These are phyloP conservation scores for Drosophila pseudoananassae DNA, from an alignment of 1,140 invertebrate genomes.

Conservation along the genomic window DNA sequence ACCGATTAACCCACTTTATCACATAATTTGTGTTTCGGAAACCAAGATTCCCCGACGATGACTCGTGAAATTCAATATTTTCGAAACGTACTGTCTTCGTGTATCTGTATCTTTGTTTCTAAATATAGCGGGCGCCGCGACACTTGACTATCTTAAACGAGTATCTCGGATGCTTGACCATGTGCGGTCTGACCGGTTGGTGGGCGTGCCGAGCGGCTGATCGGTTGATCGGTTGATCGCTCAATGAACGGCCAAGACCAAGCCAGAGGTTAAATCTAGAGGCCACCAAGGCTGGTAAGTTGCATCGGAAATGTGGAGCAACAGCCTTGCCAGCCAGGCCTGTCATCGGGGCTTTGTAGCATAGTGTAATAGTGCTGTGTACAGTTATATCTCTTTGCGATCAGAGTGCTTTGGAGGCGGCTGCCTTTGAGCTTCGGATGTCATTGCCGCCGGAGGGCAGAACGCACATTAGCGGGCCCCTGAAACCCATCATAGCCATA, in stretches of 20 bases:
- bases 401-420: constrained; percentile 25
- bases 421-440: constrained; percentile 53
- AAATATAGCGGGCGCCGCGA: constrained; percentile 62
- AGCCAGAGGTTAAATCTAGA: constrained; percentile 45
- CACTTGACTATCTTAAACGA: constrained; percentile 37
- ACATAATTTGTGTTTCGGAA: constrained; percentile 13
- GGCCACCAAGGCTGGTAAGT: constrained; percentile 20
- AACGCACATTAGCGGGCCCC: constrained; percentile 67
- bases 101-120: constrained; percentile 53
- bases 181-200: constrained; percentile 53
- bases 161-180: constrained; percentile 57
- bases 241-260: constrained; percentile 43
- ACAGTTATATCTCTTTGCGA: constrained; percentile 26
- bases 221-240: constrained; percentile 15
- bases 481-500: constrained; percentile 60
- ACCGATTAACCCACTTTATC: constrained; percentile 23
- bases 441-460: constrained; percentile 29
- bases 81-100: constrained; percentile 41
- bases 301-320: constrained; percentile 35
- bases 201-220: constrained; percentile 48
- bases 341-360: not conserved
- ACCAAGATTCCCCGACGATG: constrained; percentile 38
- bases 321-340: not conserved
- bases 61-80: constrained; percentile 35
- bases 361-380: constrained; percentile 19